Evolutionary conservation across 2,888 invertebrate species (phyloP).

Genomic region (Pyrocoelia pectoralis): DNA sequence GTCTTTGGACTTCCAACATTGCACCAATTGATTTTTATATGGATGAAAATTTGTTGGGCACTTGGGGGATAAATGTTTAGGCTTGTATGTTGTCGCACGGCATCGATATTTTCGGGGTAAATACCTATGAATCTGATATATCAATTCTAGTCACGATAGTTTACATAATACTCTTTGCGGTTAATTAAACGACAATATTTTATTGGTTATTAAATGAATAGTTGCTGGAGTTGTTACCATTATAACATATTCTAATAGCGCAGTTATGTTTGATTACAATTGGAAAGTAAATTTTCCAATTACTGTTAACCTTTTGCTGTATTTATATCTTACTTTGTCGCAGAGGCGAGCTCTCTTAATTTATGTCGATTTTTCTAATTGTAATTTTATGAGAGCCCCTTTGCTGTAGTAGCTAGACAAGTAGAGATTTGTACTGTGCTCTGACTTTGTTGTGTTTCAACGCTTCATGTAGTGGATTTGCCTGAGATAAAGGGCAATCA

Average conservation of each 20-base stretch:
- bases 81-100: too few species aligned
- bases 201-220: too few species aligned
- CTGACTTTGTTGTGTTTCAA: conserved; percentile 56
- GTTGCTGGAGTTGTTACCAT: too few species aligned
- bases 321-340: not conserved
- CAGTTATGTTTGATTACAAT: conserved; percentile 26
- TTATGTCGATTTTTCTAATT: not conserved
- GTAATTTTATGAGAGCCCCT: conserved; percentile 14
- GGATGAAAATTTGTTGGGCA: too few species aligned
- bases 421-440: conserved; percentile 38
- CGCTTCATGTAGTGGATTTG: conserved; percentile 86
- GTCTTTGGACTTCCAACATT: too few species aligned
- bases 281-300: conserved; percentile 16
- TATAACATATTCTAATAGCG: conserved; percentile 10
- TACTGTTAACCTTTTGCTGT: not conserved
- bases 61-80: too few species aligned
- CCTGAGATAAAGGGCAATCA: conserved; percentile 98
- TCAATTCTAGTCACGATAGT: too few species aligned
- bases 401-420: conserved; percentile 30
- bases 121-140: too few species aligned
- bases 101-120: too few species aligned
- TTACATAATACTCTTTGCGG: too few species aligned
- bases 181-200: too few species aligned
- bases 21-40: too few species aligned
- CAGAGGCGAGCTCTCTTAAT: conserved; percentile 20